Base-by-base conservation (phyloP, 2,797 vertebrate species). In the Lerista edwardsae region DNA sequence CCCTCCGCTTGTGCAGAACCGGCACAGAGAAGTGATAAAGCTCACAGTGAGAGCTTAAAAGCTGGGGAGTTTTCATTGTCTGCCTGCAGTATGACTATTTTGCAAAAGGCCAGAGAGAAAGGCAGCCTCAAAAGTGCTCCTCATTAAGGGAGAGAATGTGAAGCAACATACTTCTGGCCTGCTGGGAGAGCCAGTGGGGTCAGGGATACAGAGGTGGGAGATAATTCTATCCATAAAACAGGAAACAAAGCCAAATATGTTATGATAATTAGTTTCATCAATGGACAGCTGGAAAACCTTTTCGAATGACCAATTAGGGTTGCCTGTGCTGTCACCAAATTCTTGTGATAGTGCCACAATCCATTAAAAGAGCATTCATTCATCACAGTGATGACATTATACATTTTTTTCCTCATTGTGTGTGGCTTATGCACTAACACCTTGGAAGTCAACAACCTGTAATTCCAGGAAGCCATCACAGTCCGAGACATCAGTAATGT, bases 41-140 rank as follows among this genome's bases (percentile, higher is more conserved):
- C 23, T 85, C 65, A 0, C 73, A 71, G 10, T 71, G 55, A 84
- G 86, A 88, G 86, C 3, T 17, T 85, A 89, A 91, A 67, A 83
- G 39, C 0, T 0, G 0, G 2, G 1, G 73, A 73, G 0, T 80
- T 83, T 76, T 91, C 31, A 3, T 47, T 87, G 39, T 90, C 44
- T 62, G 11, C 19, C 85, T 5, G 0, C 12, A 71, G 25, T 51
- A 3, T 2, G 27, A 44, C 74, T 62, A 71, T 86, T 80, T 86
- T 79, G 55, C 61, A 72, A 4, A 72, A 69, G 55, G 76, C 51
- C 6, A 0, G 31, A 55, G 0, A 83, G 47, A 80, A 79, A 83
- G 23, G 47, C 11, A 59, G 9, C 10, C 11, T 86, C 87, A 73
- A 81, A 91, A 84, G 55, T 64, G 7, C 39, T 83, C 44, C 51